Conservation (phyloP, 2,888 invertebrate species). For the Bursaphelenchus okinawaensis region DNA sequence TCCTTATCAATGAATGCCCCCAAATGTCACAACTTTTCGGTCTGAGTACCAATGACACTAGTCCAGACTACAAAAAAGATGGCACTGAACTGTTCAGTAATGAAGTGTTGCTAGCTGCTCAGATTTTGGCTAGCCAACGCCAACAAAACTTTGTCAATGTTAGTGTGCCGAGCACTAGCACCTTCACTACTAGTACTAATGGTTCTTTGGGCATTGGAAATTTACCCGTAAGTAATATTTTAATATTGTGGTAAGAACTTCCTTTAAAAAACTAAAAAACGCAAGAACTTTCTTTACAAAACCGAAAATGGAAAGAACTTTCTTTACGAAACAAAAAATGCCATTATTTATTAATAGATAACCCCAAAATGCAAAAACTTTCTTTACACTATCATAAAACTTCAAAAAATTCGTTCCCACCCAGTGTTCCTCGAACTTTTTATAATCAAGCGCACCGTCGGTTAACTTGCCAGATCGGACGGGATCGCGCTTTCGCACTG, state of each 20-base stretch:
- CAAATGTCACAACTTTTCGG: conserved; percentile 40
- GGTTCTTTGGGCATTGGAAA: neutral
- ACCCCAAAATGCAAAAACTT: no score
- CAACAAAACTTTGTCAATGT: neutral
- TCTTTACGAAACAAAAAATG: no score
- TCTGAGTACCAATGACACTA: conserved; percentile 10
- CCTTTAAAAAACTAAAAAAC: no score
- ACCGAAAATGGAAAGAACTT: neutral
- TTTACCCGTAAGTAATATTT: neutral
- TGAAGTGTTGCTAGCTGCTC: conserved; percentile 5
- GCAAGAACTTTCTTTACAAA: neutral
- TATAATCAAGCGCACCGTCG: no score
- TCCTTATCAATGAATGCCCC: conserved; percentile 29
- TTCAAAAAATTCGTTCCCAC: no score
- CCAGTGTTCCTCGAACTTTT: no score
- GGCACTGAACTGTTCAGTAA: neutral
- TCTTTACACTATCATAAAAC: no score
- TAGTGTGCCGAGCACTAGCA: neutral
- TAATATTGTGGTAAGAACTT: neutral
- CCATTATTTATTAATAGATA: no score
- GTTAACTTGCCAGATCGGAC: no score
- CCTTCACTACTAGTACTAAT: neutral
- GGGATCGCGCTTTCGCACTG: no score
- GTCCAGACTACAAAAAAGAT: neutral
- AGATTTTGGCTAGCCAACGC: conserved; percentile 1